These are phyloP conservation scores for Dendrolimus pini DNA, from an alignment of 2,888 invertebrate species.

Conservation along the genomic window DNA sequence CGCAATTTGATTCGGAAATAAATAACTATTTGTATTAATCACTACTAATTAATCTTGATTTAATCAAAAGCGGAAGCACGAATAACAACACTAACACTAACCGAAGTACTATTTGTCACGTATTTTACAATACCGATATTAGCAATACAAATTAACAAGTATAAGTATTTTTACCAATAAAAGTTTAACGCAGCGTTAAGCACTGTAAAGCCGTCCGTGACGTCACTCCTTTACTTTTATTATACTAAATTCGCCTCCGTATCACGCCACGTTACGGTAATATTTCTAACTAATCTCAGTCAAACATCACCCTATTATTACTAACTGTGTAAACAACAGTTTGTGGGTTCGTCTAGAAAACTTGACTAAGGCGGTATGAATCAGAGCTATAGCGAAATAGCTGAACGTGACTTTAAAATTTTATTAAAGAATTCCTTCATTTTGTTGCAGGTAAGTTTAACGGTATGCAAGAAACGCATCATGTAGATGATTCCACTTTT, in stretches of 20 bases:
- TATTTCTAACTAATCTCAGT: constrained; percentile 9
- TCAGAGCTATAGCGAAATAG: constrained; percentile 27
- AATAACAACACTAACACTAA: no score
- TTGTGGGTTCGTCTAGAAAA: constrained; percentile 20
- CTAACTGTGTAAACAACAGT: constrained; percentile 25
- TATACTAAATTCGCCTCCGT: not conserved
- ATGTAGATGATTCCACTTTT: constrained; percentile 27
- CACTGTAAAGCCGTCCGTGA: no score
- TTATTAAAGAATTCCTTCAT: constrained; percentile 35
- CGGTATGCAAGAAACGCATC: constrained; percentile 19
- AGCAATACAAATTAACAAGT: no score
- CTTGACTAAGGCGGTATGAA: constrained; percentile 36
- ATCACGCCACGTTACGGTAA: not conserved
- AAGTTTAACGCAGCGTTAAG: no score
- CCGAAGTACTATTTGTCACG: no score
- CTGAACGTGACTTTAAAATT: constrained; percentile 26
- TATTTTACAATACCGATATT: no score
- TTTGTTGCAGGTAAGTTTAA: constrained; percentile 30
- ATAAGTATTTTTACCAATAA: no score
- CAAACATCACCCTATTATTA: constrained; percentile 16
- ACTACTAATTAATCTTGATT: no score
- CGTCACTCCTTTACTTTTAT: no score
- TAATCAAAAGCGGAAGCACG: no score
- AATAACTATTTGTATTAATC: no score
- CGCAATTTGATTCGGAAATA: no score